Conservation (phyloP, 2,888 invertebrate species). For the Thalpophila matura region DNA sequence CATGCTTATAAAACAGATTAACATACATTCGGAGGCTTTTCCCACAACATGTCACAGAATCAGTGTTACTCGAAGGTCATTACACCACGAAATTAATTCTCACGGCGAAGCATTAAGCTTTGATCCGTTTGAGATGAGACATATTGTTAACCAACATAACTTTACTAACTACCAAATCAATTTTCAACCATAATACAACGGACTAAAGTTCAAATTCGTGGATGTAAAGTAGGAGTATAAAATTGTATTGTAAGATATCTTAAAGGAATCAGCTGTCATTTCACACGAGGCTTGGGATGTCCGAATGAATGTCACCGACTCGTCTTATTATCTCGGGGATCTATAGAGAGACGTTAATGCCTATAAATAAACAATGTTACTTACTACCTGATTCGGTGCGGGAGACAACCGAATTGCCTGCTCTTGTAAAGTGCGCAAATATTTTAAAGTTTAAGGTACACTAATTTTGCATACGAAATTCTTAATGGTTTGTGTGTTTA, state of each 20-base stretch:
- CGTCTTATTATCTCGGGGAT: conserved; percentile 62
- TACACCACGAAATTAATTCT: conserved; percentile 86
- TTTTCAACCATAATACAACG: conserved; percentile 57
- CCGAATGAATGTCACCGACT: conserved; percentile 72
- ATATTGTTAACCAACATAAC: conserved; percentile 69
- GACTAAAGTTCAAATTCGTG: conserved; percentile 54
- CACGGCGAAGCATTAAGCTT: conserved; percentile 83
- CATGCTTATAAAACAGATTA: conserved; percentile 66
- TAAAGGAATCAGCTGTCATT: conserved; percentile 84
- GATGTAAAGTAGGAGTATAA: conserved; percentile 18
- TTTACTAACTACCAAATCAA: conserved; percentile 40
- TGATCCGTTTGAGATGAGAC: conserved; percentile 80
- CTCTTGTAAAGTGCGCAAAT: conserved; percentile 13
- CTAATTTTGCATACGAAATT: conserved; percentile 1
- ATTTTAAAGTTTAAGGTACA: neutral
- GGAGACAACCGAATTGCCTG: conserved; percentile 7
- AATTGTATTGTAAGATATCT: conserved; percentile 71
- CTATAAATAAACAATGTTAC: conserved; percentile 50
- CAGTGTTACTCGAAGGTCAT: conserved; percentile 79
- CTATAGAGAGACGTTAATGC: conserved; percentile 49
- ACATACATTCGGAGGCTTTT: conserved; percentile 69
- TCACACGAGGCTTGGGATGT: conserved; percentile 83
- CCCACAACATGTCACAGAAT: conserved; percentile 81
- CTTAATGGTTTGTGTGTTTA: neutral
- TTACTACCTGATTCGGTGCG: conserved; percentile 24